phyloP scores from a whole-genome alignment of 2,797 vertebrate species.

The Sebastes iracundus region DNA sequence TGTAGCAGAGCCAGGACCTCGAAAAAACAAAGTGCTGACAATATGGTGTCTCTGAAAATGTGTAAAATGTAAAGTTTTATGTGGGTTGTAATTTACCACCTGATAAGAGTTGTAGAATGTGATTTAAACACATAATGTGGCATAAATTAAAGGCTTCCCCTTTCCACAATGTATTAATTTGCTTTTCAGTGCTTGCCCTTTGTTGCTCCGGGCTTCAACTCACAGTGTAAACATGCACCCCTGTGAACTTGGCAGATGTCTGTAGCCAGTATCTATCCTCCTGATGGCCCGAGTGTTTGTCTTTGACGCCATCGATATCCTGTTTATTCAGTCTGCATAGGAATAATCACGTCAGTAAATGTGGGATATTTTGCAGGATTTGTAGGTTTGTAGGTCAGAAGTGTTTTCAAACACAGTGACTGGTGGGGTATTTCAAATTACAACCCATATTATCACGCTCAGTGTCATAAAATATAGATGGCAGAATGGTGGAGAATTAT shows the following conservation, averaged over 20 bases:
- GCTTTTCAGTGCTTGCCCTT: slow-evolving; percentile 57
- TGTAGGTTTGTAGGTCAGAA: slow-evolving; percentile 67
- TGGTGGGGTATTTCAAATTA: not conserved
- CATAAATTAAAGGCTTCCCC: not conserved
- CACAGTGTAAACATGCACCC: slow-evolving; percentile 61
- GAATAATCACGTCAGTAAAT: slow-evolving; percentile 75
- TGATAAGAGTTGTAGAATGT: not conserved
- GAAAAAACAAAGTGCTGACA: slow-evolving; percentile 30
- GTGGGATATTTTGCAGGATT: slow-evolving; percentile 55
- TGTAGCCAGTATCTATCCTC: slow-evolving; percentile 58
- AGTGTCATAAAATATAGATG: not conserved
- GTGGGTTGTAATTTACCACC: not conserved
- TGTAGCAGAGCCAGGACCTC: slow-evolving; percentile 46
- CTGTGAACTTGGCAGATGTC: slow-evolving; percentile 75
- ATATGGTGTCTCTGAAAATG: not conserved
- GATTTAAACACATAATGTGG: not conserved
- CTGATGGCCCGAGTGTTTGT: slow-evolving; percentile 66
- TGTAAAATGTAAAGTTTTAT: not conserved
- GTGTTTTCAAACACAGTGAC: slow-evolving; percentile 22
- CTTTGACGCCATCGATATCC: slow-evolving; percentile 71
- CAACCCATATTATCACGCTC: not conserved
- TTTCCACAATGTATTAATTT: slow-evolving; percentile 32
- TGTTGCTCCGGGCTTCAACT: slow-evolving; percentile 54
- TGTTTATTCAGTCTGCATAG: slow-evolving; percentile 78
- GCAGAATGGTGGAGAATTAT: not conserved